Base-by-base conservation (phyloP, 2,888 invertebrate species). In the Hypomecis atomaria region DNA sequence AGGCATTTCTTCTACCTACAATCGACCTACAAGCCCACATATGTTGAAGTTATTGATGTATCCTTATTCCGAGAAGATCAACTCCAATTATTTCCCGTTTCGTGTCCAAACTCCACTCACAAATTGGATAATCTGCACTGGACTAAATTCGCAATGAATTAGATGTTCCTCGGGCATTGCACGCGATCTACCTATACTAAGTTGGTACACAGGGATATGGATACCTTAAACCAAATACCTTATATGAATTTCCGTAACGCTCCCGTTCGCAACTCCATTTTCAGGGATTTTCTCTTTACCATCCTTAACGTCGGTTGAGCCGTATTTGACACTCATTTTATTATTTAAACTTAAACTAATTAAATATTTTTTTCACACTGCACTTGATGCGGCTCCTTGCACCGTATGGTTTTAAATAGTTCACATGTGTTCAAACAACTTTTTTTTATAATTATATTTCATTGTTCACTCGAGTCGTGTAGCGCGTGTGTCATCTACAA, bases 301-400 rank as follows among this genome's bases (percentile, higher is more conserved):
- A 40, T 47, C 56, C 33, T 56, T 80, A 36, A 74, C 77, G 65
- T 85, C 85, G 44, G 87, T 91, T 7, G 92, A 82, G 65, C 92
- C 92, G 73, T 92, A 92, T 76, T 86, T 90, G 2, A 82, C 79
- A 81, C 80, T 85, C 89, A 89, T 88, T 73, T 58, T 64, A 23
- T 23, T 23, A 23, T 23, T 23, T 23, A 23, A 23, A 23, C 1
- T 11, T n/a, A 6, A 43, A 23, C 38, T 50, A 40, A 42, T 45
- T 36, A 57, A 52, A 72, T 59, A 71, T 71, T 66, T 64, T 56
- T 49, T 54, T 57, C 47, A 60, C 62, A 68, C 67, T 68, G 50
- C 62, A 61, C 52, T 53, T 8, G 13, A 55, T 61, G 59, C 53
- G 40, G 37, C 54, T 68, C 59, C 42, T 57, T 59, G 48, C 38